phyloP scores from a whole-genome alignment of 2,888 invertebrate genomes.

The Melinopterus prodromus region DNA sequence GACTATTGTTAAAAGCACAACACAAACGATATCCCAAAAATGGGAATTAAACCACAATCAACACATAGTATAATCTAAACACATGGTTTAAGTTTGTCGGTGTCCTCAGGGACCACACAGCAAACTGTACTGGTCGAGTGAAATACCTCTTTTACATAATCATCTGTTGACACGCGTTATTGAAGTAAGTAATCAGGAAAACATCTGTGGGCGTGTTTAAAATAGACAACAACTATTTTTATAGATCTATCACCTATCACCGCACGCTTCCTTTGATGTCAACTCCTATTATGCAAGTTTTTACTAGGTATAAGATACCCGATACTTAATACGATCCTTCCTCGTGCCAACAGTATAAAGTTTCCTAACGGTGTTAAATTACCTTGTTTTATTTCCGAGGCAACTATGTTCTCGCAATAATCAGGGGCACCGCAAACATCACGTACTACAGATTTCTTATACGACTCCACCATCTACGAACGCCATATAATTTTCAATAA shows the following conservation, averaged over 20 bases:
- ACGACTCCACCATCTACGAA: neutral
- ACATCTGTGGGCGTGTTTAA: neutral
- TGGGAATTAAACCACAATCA: too few species aligned
- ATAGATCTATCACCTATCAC: neutral
- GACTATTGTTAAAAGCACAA: too few species aligned
- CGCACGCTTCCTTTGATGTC: neutral
- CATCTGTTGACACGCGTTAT: neutral
- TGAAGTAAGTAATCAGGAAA: neutral
- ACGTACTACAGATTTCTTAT: neutral
- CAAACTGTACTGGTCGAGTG: too few species aligned
- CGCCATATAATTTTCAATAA: neutral
- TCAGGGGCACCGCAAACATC: neutral
- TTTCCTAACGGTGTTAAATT: slow-evolving; percentile 4
- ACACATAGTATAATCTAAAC: too few species aligned
- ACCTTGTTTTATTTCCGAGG: neutral
- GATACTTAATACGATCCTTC: neutral
- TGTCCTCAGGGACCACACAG: too few species aligned
- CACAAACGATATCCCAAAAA: too few species aligned
- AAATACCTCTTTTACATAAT: too few species aligned
- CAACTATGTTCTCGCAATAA: neutral
- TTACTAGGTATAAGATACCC: neutral
- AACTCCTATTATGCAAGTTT: neutral
- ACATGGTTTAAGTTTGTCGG: too few species aligned
- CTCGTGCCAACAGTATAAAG: slow-evolving; percentile 4
- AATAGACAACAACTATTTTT: neutral